A percentile compares a stretch with the other conserved stretches of the same genome.
Evolutionary conservation across 2,797 vertebrate species (phyloP).

Genomic region (Oreochromis grahami): DNA sequence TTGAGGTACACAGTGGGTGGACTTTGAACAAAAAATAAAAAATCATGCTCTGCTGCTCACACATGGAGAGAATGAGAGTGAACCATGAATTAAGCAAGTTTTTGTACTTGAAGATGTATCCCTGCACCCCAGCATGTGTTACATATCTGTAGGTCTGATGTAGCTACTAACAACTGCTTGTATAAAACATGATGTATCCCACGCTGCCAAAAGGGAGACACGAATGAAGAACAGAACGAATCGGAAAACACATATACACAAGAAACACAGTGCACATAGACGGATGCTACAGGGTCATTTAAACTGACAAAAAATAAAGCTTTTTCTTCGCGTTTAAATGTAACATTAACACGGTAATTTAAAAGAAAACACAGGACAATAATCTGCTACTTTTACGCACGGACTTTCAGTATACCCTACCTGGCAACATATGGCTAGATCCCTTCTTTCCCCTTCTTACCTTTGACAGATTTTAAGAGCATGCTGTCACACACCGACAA

Average conservation of each 20-base stretch:
- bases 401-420: neutral
- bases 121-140: neutral
- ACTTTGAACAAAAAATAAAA: neutral
- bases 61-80: neutral
- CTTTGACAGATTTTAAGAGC: conserved; percentile 42
- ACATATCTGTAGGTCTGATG: neutral
- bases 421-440: neutral
- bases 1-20: conserved; percentile 1
- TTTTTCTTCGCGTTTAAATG: neutral
- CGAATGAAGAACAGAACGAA: neutral
- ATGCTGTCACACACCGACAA: conserved; percentile 31
- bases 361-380: neutral
- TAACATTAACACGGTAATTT: neutral
- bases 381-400: neutral
- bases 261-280: neutral
- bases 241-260: neutral
- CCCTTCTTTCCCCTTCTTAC: conserved; percentile 37
- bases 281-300: neutral
- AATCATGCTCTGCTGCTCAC: neutral
- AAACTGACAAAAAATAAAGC: neutral
- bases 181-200: neutral
- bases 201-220: neutral
- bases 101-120: neutral
- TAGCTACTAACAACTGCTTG: neutral
- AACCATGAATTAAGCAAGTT: neutral